These are phyloP conservation scores for Lasiurus borealis DNA, from an alignment of 2,113 vertebrate genomes.

Conservation along the genomic window DNA sequence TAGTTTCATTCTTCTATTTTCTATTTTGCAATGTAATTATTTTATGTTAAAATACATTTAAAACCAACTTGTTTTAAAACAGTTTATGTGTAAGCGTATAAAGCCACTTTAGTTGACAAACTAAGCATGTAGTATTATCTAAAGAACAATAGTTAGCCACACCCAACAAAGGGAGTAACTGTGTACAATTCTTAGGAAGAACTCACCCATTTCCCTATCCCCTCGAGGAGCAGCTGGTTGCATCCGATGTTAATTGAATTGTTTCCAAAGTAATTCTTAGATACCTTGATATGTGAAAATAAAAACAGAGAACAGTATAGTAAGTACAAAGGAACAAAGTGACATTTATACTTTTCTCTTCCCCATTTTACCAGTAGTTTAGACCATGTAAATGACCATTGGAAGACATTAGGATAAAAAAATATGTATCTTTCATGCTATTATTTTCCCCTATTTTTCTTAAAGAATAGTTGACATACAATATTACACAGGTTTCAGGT, in stretches of 20 bases:
- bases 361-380: not conserved
- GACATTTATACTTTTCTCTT: not conserved
- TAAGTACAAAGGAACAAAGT: not conserved
- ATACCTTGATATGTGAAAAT: not conserved
- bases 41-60: not conserved
- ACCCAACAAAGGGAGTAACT: not conserved
- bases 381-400: not conserved
- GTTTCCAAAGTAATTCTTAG: not conserved
- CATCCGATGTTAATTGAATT: not conserved
- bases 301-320: not conserved
- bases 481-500: not conserved
- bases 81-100: not conserved
- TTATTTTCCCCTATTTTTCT: not conserved
- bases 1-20: not conserved
- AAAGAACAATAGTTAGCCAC: not conserved
- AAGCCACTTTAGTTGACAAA: not conserved
- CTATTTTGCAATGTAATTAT: not conserved
- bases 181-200: not conserved
- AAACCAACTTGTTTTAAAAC: not conserved
- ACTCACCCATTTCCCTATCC: not conserved
- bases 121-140: not conserved
- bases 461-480: not conserved
- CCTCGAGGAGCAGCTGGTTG: not conserved
- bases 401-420: not conserved
- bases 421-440: not conserved